Conservation (phyloP, 2,888 invertebrate genomes). For the Agrotis segetum region DNA sequence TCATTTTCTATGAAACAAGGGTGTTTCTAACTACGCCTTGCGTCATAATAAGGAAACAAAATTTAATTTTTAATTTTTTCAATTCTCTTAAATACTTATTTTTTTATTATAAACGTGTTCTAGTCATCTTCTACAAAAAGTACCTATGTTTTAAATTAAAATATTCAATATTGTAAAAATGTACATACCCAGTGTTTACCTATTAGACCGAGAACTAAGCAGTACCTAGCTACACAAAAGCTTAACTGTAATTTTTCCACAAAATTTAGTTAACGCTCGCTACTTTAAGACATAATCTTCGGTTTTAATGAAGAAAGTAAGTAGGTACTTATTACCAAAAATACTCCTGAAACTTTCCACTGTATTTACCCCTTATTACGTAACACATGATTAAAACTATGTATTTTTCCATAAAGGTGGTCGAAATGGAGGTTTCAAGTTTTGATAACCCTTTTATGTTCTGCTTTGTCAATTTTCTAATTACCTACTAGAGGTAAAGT, state of each 20-base stretch:
- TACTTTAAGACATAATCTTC: background rate
- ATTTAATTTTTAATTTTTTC: too few species aligned
- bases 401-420: conserved; percentile 12
- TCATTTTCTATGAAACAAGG: too few species aligned
- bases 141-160: too few species aligned
- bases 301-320: background rate
- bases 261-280: background rate
- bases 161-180: too few species aligned
- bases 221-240: too few species aligned
- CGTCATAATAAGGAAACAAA: too few species aligned
- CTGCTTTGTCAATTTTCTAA: conserved; percentile 26
- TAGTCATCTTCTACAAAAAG: too few species aligned
- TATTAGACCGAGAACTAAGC: too few species aligned
- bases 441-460: conserved; percentile 25
- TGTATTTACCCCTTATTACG: conserved; percentile 5
- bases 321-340: background rate
- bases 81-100: too few species aligned
- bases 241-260: background rate
- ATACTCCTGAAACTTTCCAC: background rate
- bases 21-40: too few species aligned
- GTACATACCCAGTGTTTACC: too few species aligned
- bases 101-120: too few species aligned
- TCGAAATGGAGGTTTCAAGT: conserved; percentile 13
- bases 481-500: conserved; percentile 23
- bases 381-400: conserved; percentile 33